A percentile compares a stretch with the other conserved stretches of the same genome.
Evolutionary conservation across 2,797 vertebrate genomes (phyloP).

Genomic region (Synaphobranchus kaupii): DNA sequence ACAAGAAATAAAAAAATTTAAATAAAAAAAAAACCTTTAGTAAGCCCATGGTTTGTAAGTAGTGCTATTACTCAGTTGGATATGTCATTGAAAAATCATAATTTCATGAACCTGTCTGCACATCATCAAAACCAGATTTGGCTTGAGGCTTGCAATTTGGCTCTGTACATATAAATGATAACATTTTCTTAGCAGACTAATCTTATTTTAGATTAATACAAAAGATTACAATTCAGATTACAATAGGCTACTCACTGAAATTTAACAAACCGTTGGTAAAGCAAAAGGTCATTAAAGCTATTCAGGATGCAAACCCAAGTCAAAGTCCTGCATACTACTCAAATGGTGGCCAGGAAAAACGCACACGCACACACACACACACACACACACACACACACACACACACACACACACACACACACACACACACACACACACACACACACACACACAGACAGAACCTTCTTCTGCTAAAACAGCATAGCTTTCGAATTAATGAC

Average conservation of each 20-base stretch:
- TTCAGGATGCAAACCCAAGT: neutral
- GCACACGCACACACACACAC: neutral
- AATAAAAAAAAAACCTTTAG: neutral
- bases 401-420: too few species aligned
- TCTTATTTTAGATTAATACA: neutral
- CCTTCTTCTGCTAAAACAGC: neutral
- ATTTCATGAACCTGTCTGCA: neutral
- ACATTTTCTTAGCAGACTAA: neutral
- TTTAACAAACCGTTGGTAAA: neutral
- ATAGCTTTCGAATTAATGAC: neutral
- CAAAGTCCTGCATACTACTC: too few species aligned
- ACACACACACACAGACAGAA: neutral
- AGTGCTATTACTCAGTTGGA: neutral
- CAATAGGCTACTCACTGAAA: neutral
- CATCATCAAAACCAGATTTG: neutral
- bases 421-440: too few species aligned
- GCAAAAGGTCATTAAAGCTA: neutral
- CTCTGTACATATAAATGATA: neutral
- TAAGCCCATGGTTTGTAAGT: neutral
- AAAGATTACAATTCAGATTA: too few species aligned
- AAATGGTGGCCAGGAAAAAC: neutral
- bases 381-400: neutral
- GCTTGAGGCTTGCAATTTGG: neutral
- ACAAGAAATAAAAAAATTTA: neutral
- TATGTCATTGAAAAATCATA: neutral